Evolutionary conservation across 1,140 invertebrate genomes (phyloP), one percentile per base, ranked within the genome.

Genomic region (Nylanderia fulva): DNA sequence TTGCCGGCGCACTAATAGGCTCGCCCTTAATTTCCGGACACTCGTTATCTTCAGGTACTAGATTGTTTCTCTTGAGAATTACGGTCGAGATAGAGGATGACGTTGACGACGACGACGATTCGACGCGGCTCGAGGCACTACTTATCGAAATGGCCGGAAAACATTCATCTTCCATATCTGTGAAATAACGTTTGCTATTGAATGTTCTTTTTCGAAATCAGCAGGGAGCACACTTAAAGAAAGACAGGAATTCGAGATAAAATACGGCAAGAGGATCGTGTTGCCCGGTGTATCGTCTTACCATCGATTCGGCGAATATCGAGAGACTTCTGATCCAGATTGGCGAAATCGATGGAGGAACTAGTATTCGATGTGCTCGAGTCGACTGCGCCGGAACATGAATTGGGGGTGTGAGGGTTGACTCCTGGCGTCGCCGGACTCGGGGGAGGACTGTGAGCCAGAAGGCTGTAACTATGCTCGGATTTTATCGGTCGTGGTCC

Each of bases 121-220:
- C 88, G 91, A 93, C 92, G 71, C 94, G 92, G 87, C 93, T 93
- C 6, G 94, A 94, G 54, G 94, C 95, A 66, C 95, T 96, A 74
- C 96, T 96, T 93, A 97, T 95, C 58, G 97, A 96, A 88, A 97
- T 97, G 15, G 96, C 96, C 45, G 97, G 96, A 92, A 97, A 98
- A 93, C 97, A 98, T 91, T 98, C 97, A 83, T 97, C 97, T 92
- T 98, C 97, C 96, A 98, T 97, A 90, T 98, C 97, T 98, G n/a
- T n/a, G 94, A 39, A 95, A 95, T 8, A 33, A 39, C 27, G 24
- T 72, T 56, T 56, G 6, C 45, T 48, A 9, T 1, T 18, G 29
- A 56, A 0, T 24, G 18, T 56, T 29, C 29, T 33, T 3, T 56
- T 15, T 21, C 18, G 2, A 33, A 33, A 8, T 68, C 7, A 15